A percentile compares a stretch with the other conserved stretches of the same genome.
These are phyloP conservation scores for Pituophis catenifer DNA, from an alignment of 2,113 vertebrate species.

Conservation along the genomic window DNA sequence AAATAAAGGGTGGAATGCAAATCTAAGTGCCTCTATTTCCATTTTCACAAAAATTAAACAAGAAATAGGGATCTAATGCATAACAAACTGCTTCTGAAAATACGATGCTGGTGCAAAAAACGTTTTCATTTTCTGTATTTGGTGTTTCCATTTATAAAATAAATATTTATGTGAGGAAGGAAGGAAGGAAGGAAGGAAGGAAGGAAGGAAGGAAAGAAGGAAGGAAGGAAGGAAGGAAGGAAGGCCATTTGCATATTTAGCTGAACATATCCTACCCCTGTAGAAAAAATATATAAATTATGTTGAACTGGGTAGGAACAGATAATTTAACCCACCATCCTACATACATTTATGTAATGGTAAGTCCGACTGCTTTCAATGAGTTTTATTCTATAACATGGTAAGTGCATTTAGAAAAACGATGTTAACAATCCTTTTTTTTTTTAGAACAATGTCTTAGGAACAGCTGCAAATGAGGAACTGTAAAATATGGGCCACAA, in stretches of 20 bases:
- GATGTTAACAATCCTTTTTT: not conserved
- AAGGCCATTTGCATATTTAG: not conserved
- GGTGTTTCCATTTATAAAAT: conserved; percentile 19
- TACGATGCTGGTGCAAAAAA: conserved; percentile 7
- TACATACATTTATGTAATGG: not conserved
- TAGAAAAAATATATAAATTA: not conserved
- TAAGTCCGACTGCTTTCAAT: not conserved
- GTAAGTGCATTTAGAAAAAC: not conserved
- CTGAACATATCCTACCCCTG: not conserved
- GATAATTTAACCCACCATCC: not conserved
- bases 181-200: not conserved
- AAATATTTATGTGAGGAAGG: not conserved
- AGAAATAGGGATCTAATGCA: conserved; percentile 3
- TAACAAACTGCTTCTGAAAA: not conserved
- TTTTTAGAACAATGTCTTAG: not conserved
- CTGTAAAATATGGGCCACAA: not conserved
- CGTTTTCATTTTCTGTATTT: not conserved
- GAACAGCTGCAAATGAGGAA: not conserved
- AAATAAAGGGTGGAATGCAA: conserved; percentile 21
- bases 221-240: not conserved
- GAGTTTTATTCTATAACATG: not conserved
- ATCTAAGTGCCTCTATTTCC: conserved; percentile 9
- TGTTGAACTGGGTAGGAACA: not conserved
- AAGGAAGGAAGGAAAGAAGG: too few species aligned
- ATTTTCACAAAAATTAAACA: conserved; percentile 23